Conservation (phyloP, 2,113 vertebrate genomes). For the Brachionichthys hirsutus region DNA sequence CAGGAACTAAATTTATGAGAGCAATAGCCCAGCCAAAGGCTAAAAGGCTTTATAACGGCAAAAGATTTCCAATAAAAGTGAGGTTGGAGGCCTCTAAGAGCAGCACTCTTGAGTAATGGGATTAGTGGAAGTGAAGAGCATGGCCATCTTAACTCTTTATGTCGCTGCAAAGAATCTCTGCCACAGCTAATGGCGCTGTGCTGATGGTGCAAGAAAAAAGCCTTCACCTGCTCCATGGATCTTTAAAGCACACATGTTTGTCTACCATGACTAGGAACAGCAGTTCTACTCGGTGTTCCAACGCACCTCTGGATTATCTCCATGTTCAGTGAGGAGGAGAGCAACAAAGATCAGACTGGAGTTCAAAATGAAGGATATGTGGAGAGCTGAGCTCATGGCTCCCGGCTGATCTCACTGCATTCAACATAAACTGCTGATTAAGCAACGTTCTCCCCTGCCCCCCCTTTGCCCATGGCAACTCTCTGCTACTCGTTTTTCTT, state of each 20-base stretch:
- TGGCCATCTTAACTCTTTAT: constrained; percentile 71
- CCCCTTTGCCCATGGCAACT: constrained; percentile 42
- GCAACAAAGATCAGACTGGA: constrained; percentile 8
- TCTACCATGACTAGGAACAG: no score
- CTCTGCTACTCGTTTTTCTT: constrained; percentile 37
- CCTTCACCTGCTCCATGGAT: constrained; percentile 30
- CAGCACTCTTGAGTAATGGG: constrained; percentile 77
- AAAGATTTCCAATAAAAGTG: constrained; percentile 78
- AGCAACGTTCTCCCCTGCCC: constrained; percentile 17
- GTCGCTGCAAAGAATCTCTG: constrained; percentile 68
- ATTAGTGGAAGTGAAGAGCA: constrained; percentile 75
- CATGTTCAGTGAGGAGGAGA: not conserved
- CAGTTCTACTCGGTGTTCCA: not conserved
- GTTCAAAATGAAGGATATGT: constrained; percentile 42
- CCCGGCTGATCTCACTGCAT: constrained; percentile 55
- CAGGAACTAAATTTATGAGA: constrained; percentile 66
- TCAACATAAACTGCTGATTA: constrained; percentile 70
- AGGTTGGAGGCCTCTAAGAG: constrained; percentile 74
- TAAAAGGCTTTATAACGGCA: constrained; percentile 77
- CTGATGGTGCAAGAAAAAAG: constrained; percentile 59
- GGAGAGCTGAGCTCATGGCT: constrained; percentile 57
- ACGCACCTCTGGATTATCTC: not conserved
- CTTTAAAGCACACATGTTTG: constrained; percentile 20
- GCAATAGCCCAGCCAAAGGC: constrained; percentile 75
- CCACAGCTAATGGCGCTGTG: constrained; percentile 48